These are phyloP conservation scores for Caradrina kadenii DNA, from an alignment of 2,888 invertebrate genomes.

Conservation along the genomic window DNA sequence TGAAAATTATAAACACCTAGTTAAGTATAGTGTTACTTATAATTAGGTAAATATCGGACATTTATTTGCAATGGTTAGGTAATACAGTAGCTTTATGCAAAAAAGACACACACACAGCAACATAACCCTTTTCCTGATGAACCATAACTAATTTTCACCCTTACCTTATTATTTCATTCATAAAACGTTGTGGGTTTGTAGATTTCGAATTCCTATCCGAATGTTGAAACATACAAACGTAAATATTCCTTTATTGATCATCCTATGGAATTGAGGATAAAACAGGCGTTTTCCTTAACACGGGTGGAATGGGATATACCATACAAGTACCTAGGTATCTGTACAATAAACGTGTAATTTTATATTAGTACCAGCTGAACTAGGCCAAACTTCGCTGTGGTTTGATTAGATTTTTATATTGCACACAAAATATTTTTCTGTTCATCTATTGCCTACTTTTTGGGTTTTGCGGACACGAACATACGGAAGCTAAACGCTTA, in stretches of 20 bases:
- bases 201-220: background rate
- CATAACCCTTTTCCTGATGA: background rate
- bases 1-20: too few relatives aligned
- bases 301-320: background rate
- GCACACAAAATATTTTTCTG: too few relatives aligned
- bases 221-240: background rate
- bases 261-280: slow-evolving; percentile 21
- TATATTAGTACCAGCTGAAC: background rate
- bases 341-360: slow-evolving; percentile 5
- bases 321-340: background rate
- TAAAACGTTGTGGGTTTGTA: background rate
- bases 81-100: background rate
- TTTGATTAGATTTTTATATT: too few relatives aligned
- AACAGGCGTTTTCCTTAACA: slow-evolving; percentile 17
- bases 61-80: too few relatives aligned
- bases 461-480: too few relatives aligned
- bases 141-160: background rate
- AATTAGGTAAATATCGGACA: too few relatives aligned
- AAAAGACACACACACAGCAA: background rate
- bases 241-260: background rate
- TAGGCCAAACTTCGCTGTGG: too few relatives aligned
- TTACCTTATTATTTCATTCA: slow-evolving; percentile 19
- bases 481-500: too few relatives aligned
- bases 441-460: too few relatives aligned
- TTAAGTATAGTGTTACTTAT: too few relatives aligned